phyloP scores from a whole-genome alignment of 2,113 vertebrate species.

The human (Homo sapiens) region DNA sequence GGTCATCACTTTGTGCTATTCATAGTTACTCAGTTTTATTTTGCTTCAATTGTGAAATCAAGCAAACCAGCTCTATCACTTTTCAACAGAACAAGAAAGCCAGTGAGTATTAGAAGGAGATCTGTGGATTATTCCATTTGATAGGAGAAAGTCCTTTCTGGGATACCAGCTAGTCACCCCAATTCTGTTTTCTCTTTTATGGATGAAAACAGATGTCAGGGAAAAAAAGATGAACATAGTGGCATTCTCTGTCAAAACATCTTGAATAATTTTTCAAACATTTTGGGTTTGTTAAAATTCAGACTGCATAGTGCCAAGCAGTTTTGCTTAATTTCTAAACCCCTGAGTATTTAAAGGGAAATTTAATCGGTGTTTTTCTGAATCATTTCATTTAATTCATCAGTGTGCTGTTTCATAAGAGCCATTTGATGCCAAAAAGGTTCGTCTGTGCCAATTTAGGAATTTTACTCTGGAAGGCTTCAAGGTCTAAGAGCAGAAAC shows the following conservation, averaged over 20 bases:
- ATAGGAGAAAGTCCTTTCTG: not conserved
- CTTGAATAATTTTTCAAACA: slow-evolving; percentile 75
- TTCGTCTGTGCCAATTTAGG: slow-evolving; percentile 46
- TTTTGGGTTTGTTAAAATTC: slow-evolving; percentile 73
- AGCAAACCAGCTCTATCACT: not conserved
- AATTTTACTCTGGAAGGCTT: slow-evolving; percentile 38
- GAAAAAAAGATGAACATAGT: not conserved
- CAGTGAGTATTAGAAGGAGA: not conserved
- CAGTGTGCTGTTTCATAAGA: slow-evolving; percentile 77
- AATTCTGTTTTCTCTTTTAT: slow-evolving; percentile 19
- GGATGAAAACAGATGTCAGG: not conserved
- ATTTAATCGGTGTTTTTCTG: slow-evolving; percentile 79
- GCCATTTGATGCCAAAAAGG: slow-evolving; percentile 50
- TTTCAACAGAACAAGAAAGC: not conserved
- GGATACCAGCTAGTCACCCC: not conserved
- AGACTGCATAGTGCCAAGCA: slow-evolving; percentile 70
- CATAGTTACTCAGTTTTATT: not conserved
- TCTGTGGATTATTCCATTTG: not conserved
- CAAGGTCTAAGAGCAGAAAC: not conserved
- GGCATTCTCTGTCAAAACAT: slow-evolving; percentile 70
- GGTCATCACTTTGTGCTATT: not conserved
- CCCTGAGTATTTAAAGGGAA: slow-evolving; percentile 77
- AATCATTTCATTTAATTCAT: slow-evolving; percentile 76
- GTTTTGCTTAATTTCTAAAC: slow-evolving; percentile 78
- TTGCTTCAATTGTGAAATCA: slow-evolving; percentile 28